A percentile compares a stretch with the other conserved stretches of the same genome.
These are phyloP conservation scores for Pyrrhosoma nymphula DNA, from an alignment of 2,888 invertebrate genomes.

Conservation along the genomic window DNA sequence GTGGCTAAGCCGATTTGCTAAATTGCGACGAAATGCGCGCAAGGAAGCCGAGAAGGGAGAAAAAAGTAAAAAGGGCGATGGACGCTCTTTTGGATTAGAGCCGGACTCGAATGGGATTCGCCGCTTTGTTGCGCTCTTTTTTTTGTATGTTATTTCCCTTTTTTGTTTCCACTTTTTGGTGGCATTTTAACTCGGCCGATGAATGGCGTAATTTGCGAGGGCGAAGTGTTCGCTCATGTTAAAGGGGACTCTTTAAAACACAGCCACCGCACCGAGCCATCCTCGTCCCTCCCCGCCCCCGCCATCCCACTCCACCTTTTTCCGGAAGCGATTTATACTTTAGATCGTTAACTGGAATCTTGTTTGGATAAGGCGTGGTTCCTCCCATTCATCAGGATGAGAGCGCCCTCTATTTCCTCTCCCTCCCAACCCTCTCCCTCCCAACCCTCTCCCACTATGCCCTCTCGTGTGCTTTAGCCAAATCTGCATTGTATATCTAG, in stretches of 20 bases:
- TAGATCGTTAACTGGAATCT: slow-evolving; percentile 65
- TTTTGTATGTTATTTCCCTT: neutral
- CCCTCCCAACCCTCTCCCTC: neutral
- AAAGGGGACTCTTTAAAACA: neutral
- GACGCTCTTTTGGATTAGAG: neutral
- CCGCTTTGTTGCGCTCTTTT: neutral
- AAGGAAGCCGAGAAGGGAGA: neutral
- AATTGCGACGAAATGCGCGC: slow-evolving; percentile 24
- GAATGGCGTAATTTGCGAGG: slow-evolving; percentile 13
- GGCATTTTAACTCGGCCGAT: slow-evolving; percentile 12
- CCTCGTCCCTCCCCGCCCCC: neutral
- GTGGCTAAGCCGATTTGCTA: neutral
- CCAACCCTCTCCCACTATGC: neutral
- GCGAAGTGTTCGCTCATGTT: neutral
- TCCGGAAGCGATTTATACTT: slow-evolving; percentile 56
- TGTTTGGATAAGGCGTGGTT: slow-evolving; percentile 63
- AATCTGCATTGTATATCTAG: slow-evolving; percentile 66
- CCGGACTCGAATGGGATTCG: neutral
- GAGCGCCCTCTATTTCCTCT: neutral
- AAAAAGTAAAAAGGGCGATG: neutral
- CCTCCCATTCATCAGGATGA: slow-evolving; percentile 63
- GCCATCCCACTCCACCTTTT: neutral
- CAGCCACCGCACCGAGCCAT: neutral
- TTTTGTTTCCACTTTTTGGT: slow-evolving; percentile 14
- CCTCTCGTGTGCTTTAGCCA: slow-evolving; percentile 29